These are phyloP conservation scores for Hedychridium roseum DNA, from an alignment of 2,888 invertebrate species.

Conservation along the genomic window DNA sequence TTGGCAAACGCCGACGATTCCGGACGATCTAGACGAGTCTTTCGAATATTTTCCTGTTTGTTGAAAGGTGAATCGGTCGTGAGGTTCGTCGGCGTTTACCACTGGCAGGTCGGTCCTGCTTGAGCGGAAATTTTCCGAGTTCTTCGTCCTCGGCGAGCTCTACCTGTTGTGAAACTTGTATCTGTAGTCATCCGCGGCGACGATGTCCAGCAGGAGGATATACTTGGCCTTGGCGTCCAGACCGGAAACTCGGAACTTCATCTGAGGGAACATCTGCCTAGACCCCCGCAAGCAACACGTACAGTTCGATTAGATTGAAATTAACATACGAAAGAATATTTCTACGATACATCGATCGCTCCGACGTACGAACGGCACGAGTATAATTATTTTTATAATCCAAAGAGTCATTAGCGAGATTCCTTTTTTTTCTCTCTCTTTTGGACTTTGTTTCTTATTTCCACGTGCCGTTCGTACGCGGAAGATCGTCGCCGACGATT, in stretches of 20 bases:
- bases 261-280: constrained; percentile 99
- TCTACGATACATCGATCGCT: too few species aligned
- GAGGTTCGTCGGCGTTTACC: too few species aligned
- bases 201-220: constrained; percentile 98
- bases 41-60: not conserved
- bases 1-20: not conserved
- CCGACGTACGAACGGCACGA: too few species aligned
- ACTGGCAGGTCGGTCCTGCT: too few species aligned
- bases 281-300: constrained; percentile 61
- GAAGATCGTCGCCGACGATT: too few species aligned
- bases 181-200: constrained; percentile 98
- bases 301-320: constrained; percentile 41
- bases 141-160: constrained; percentile 24
- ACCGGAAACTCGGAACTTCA: constrained; percentile 98
- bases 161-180: constrained; percentile 98
- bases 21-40: not conserved
- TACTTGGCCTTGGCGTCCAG: constrained; percentile 99
- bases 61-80: not conserved
- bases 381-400: too few species aligned
- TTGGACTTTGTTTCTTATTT: too few species aligned
- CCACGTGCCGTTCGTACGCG: too few species aligned
- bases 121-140: too few species aligned
- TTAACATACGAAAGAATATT: too few species aligned
- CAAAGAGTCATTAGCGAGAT: too few species aligned
- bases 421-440: too few species aligned